Percentiles rank a stretch among this genome's conserved stretches.
phyloP scores from a whole-genome alignment of 2,113 vertebrate genomes.

The Phaetusa simplex region DNA sequence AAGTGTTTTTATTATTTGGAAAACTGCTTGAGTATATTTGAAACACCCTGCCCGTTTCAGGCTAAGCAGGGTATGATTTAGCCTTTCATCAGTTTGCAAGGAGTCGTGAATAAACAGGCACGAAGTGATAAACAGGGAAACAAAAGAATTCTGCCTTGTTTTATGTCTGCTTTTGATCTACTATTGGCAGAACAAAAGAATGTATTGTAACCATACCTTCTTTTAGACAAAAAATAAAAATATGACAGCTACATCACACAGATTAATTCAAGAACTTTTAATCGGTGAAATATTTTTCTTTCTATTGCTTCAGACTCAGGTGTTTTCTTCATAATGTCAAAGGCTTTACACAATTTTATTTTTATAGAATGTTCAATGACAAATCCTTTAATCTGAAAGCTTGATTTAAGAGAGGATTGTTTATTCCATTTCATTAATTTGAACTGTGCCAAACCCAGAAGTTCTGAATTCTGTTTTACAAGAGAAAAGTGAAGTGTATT shows the following conservation, averaged over 20 bases:
- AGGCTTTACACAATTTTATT: constrained; percentile 26
- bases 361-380: constrained; percentile 28
- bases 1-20: neutral
- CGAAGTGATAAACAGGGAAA: neutral
- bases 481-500: constrained; percentile 24
- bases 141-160: neutral
- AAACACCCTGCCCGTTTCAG: neutral
- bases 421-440: constrained; percentile 62
- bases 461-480: constrained; percentile 32
- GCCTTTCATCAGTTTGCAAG: neutral
- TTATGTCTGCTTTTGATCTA: constrained; percentile 21
- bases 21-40: neutral
- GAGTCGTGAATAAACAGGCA: neutral
- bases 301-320: neutral
- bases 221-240: neutral
- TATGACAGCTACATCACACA: neutral
- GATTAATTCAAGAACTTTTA: constrained; percentile 52
- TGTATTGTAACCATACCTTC: neutral
- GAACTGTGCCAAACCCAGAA: constrained; percentile 15
- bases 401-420: constrained; percentile 26
- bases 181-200: constrained; percentile 16
- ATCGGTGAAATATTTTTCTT: constrained; percentile 42
- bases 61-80: neutral
- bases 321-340: neutral
- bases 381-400: constrained; percentile 67